A percentile compares a stretch with the other conserved stretches of the same genome.
Conservation (phyloP, 2,113 vertebrate species). For the Antigone vipio region DNA sequence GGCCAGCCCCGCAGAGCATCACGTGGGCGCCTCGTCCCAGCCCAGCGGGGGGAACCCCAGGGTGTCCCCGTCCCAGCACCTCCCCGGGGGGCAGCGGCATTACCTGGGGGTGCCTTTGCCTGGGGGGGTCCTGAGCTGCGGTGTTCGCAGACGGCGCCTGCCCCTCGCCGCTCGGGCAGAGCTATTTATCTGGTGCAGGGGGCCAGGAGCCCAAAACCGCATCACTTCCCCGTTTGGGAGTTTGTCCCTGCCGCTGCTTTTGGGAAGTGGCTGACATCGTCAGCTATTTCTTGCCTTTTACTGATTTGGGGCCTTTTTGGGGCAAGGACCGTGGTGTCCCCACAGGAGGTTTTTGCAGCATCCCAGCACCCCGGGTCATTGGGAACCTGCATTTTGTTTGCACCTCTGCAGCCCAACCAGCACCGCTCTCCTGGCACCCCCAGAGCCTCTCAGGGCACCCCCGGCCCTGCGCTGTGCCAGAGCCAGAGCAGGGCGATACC, state of each 20-base stretch:
- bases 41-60: neutral
- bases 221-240: neutral
- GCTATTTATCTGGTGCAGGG: neutral
- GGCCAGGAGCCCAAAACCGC: neutral
- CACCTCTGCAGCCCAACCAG: neutral
- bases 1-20: neutral
- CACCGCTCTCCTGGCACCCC: neutral
- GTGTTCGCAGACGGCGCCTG: neutral
- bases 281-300: neutral
- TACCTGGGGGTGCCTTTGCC: neutral
- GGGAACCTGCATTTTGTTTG: neutral
- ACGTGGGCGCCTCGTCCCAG: rapidly evolving
- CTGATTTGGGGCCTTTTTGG: rapidly evolving
- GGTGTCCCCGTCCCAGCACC: rapidly evolving
- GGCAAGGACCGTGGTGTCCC: neutral
- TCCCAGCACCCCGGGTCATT: rapidly evolving
- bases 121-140: rapidly evolving
- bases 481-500: no score
- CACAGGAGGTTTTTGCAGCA: neutral
- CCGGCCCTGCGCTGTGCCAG: no score
- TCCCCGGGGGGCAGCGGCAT: neutral
- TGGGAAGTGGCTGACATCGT: neutral
- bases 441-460: no score
- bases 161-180: rapidly evolving
- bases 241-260: neutral